These are phyloP conservation scores for Drosophila pandora DNA, from an alignment of 1,140 invertebrate genomes.

Conservation along the genomic window DNA sequence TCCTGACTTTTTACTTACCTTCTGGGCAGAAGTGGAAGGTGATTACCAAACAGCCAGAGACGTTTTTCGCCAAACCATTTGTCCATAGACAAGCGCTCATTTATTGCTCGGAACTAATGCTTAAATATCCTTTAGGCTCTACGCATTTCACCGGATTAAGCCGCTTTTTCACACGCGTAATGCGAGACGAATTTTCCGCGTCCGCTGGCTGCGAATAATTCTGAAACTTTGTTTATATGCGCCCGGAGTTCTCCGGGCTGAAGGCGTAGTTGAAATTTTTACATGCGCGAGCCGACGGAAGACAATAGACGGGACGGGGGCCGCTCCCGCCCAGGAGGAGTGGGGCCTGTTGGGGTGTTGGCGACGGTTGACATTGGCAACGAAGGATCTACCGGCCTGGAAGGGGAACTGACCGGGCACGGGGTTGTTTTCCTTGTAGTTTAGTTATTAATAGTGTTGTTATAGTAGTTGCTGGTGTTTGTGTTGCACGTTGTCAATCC, in stretches of 20 bases:
- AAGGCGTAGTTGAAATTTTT: constrained; percentile 68
- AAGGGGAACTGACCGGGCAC: constrained; percentile 3
- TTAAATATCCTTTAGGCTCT: constrained; percentile 5
- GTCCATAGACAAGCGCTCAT: constrained; percentile 87
- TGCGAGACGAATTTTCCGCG: constrained; percentile 53
- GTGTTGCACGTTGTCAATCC: constrained; percentile 65
- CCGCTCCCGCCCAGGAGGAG: not conserved
- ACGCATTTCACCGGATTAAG: not conserved
- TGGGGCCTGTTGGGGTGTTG: constrained; percentile 71
- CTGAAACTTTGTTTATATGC: constrained; percentile 75
- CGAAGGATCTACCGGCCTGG: constrained; percentile 16
- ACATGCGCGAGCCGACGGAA: constrained; percentile 55
- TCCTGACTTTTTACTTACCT: constrained; percentile 85
- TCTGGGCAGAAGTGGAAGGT: constrained; percentile 91
- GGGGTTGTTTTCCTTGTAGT: constrained; percentile 52
- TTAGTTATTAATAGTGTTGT: constrained; percentile 75
- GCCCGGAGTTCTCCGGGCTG: constrained; percentile 25
- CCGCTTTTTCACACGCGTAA: constrained; percentile 48
- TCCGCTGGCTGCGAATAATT: constrained; percentile 63
- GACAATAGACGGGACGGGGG: constrained; percentile 18
- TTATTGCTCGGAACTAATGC: constrained; percentile 11
- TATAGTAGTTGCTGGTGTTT: constrained; percentile 44
- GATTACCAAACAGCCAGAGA: constrained; percentile 94
- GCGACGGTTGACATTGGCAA: constrained; percentile 78
- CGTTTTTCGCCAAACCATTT: constrained; percentile 94